Base-by-base conservation (phyloP, 2,888 invertebrate genomes). In the Drosophila quinaria region DNA sequence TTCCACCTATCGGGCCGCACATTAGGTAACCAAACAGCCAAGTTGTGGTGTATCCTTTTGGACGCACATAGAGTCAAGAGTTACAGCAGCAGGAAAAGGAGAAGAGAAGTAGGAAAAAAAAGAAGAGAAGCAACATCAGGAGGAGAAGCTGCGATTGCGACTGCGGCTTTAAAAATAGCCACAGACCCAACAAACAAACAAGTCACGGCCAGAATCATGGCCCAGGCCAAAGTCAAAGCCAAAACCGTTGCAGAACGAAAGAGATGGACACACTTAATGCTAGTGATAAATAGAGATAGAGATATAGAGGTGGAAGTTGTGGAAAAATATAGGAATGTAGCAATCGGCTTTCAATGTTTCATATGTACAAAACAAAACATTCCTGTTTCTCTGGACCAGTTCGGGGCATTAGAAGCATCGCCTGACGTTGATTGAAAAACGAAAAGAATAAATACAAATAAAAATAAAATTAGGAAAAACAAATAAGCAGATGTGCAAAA, bases 1-100 rank as follows among this genome's bases (percentile, higher is more conserved):
- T 76, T 78, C 76, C 87, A 81, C 78, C 81, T 87, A 86, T 78
- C 81, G 87, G 83, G 87, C 78, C 62, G 71, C 79, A 78, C 79
- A 78, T 81, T 85, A 81, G 85, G 81, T 70, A 47, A 35, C 35
- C 60, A 44, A 64, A 44, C 56, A 60, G 60, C 74, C 47, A 47
- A 17, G 62, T 54, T 35, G 62, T 47, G 67, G 56, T 78, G 70
- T 65, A 76, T 76, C 76, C 76, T 76, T 76, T 76, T 69, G 62
- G n/a, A 49, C 29, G 35, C 52, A 50, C 41, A 42, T 17, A 29
- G 35, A 54, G 54, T 31, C 49, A 41, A 44, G 25, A 50, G 47
- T 19, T 17, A 33, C 44, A 58, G 22, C 44, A 35, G 29, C 22
- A 47, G 47, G 17, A 13, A 25, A 37, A 44, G 60, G 25, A 56